Conservation (phyloP, 2,888 invertebrate genomes). For the Ophioninae sp. region DNA sequence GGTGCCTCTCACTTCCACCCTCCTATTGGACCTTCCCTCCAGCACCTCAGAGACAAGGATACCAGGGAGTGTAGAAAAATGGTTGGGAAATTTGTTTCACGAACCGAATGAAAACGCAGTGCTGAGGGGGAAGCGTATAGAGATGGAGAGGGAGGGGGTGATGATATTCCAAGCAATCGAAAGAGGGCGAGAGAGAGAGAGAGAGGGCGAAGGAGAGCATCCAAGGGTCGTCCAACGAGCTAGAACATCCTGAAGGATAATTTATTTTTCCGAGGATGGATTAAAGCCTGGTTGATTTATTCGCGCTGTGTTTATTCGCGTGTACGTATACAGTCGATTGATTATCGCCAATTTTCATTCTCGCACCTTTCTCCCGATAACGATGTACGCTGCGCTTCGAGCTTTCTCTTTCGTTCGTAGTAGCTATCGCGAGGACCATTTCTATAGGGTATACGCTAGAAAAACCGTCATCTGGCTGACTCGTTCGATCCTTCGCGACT, state of each 20-base stretch:
- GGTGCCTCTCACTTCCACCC: slow-evolving; percentile 47
- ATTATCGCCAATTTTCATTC: slow-evolving; percentile 65
- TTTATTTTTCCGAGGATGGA: slow-evolving; percentile 72
- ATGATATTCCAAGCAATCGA: slow-evolving; percentile 3
- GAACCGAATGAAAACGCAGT: slow-evolving; percentile 53
- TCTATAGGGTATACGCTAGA: slow-evolving; percentile 48
- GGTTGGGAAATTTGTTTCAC: slow-evolving; percentile 73
- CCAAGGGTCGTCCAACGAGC: slow-evolving; percentile 38
- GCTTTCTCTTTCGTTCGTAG: slow-evolving; percentile 38
- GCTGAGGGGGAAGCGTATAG: not conserved
- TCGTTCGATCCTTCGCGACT: too few species aligned
- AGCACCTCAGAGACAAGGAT: slow-evolving; percentile 64
- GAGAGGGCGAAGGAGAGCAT: not conserved
- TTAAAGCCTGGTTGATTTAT: slow-evolving; percentile 74
- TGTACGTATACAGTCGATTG: slow-evolving; percentile 65
- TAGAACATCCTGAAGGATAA: slow-evolving; percentile 63
- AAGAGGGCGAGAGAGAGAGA: slow-evolving; percentile 25
- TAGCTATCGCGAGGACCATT: slow-evolving; percentile 3
- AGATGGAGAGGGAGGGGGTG: not conserved
- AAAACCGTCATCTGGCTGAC: too few species aligned
- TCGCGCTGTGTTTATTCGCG: slow-evolving; percentile 61
- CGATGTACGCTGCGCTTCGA: slow-evolving; percentile 14
- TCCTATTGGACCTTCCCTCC: slow-evolving; percentile 26
- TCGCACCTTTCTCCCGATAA: slow-evolving; percentile 48
- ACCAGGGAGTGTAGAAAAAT: slow-evolving; percentile 72